Percentiles rank a stretch among this genome's conserved stretches.
Evolutionary conservation across 2,797 vertebrate species (phyloP).

Genomic region (Basileuterus tristriatus): DNA sequence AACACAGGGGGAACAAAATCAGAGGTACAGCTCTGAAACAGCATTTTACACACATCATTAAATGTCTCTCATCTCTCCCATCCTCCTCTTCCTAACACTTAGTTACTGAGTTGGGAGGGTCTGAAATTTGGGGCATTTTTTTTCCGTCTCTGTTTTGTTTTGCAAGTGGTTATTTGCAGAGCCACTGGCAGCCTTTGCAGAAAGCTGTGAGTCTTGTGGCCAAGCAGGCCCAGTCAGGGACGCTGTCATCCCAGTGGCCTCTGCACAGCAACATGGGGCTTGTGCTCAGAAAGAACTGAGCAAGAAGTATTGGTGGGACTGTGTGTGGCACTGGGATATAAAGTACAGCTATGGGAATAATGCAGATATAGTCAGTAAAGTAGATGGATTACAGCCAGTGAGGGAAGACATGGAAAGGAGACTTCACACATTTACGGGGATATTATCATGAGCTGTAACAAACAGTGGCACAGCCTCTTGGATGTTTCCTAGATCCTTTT

Average conservation of each 20-base stretch:
- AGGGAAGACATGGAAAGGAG: not conserved
- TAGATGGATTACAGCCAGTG: not conserved
- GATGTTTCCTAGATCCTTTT: not conserved
- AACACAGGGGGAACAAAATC: not conserved
- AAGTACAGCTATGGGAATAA: not conserved
- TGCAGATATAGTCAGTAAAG: not conserved
- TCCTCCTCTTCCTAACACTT: not conserved
- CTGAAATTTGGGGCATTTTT: not conserved
- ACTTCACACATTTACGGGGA: not conserved
- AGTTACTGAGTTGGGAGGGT: not conserved
- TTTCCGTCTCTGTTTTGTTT: not conserved
- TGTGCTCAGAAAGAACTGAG: not conserved
- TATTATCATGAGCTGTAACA: not conserved
- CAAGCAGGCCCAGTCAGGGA: not conserved
- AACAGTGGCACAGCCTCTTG: not conserved
- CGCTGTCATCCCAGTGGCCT: no score
- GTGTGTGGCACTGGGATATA: accelerated
- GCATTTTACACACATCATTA: not conserved
- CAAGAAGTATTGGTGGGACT: accelerated
- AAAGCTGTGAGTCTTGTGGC: not conserved
- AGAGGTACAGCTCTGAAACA: not conserved
- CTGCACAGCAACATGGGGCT: not conserved
- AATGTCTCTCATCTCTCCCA: not conserved
- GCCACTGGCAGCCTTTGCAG: not conserved
- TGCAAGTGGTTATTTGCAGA: not conserved